A percentile compares a stretch with the other conserved stretches of the same genome.
These are phyloP conservation scores for Trypoxylus dichotomus DNA, from an alignment of 1,140 invertebrate species.

Conservation along the genomic window DNA sequence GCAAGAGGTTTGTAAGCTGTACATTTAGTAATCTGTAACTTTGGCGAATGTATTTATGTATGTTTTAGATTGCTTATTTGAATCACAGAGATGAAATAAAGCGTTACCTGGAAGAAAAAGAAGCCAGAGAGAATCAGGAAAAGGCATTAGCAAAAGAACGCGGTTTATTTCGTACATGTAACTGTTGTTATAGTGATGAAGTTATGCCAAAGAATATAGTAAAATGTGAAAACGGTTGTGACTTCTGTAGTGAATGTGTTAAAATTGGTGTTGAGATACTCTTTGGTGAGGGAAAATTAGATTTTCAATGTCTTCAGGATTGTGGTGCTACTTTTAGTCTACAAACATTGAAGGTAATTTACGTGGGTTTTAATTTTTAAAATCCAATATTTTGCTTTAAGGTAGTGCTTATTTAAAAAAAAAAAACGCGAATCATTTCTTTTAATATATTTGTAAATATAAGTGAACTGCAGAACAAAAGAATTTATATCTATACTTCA, in stretches of 20 bases:
- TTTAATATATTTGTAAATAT: no score
- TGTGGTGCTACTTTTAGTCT: slow-evolving; percentile 57
- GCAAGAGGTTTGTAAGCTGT: slow-evolving; percentile 50
- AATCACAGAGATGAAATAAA: slow-evolving; percentile 55
- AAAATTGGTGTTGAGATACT: slow-evolving; percentile 55
- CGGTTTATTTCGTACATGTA: slow-evolving; percentile 53
- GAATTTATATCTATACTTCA: no score
- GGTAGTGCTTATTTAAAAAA: no score
- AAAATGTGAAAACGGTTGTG: slow-evolving; percentile 60
- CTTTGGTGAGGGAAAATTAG: slow-evolving; percentile 59
- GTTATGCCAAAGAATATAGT: slow-evolving; percentile 62
- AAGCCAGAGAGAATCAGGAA: slow-evolving; percentile 44
- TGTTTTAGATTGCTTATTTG: slow-evolving; percentile 57
- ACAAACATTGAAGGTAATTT: slow-evolving; percentile 54
- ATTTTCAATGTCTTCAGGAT: slow-evolving; percentile 54
- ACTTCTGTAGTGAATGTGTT: slow-evolving; percentile 65
- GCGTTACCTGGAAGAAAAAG: slow-evolving; percentile 47
- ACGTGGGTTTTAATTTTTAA: no score
- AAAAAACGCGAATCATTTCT: no score
- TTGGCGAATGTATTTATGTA: slow-evolving; percentile 38
- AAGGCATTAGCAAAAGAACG: slow-evolving; percentile 46
- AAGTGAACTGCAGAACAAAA: no score
- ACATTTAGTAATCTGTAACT: neutral
- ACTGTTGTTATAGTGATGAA: slow-evolving; percentile 64
- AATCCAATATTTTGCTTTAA: no score